Evolutionary conservation across 2,797 vertebrate species (phyloP).

Genomic region (Mustela erminea): DNA sequence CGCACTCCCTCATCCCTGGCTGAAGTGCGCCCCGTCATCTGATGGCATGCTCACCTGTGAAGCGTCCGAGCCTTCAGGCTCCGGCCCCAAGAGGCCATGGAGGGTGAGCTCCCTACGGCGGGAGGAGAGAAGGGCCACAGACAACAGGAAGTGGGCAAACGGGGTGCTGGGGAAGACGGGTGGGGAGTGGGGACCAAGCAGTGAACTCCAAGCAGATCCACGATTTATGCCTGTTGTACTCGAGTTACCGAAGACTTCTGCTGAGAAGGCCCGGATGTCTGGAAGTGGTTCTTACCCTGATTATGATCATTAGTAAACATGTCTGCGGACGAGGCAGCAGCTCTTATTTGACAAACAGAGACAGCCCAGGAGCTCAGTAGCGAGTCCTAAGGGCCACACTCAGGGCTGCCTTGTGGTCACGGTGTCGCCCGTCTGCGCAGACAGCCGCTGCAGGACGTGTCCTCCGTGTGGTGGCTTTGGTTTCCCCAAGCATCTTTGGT

Average conservation of each 20-base stretch:
- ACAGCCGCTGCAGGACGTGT: background rate
- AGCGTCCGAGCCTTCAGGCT: background rate
- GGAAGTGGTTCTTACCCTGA: background rate
- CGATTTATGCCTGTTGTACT: background rate
- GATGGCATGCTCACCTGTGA: background rate
- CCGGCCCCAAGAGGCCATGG: background rate
- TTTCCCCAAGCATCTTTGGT: background rate
- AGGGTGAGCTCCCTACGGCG: background rate
- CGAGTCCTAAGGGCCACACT: background rate
- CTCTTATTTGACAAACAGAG: background rate
- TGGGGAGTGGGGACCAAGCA: background rate
- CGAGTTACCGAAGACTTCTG: background rate
- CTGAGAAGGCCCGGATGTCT: background rate
- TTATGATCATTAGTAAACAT: background rate
- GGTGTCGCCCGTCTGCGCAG: fast-evolving
- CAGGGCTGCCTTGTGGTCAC: too few species aligned
- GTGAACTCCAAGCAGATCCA: background rate
- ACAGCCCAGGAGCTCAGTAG: background rate
- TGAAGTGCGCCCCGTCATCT: background rate
- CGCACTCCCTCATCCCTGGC: background rate
- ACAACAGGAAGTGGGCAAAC: background rate
- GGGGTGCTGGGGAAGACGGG: background rate
- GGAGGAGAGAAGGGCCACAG: background rate
- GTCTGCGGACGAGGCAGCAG: background rate
- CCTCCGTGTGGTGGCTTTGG: background rate